These are phyloP conservation scores for Gymnoscelis rufifasciata DNA, from an alignment of 2,888 invertebrate genomes.

Conservation along the genomic window DNA sequence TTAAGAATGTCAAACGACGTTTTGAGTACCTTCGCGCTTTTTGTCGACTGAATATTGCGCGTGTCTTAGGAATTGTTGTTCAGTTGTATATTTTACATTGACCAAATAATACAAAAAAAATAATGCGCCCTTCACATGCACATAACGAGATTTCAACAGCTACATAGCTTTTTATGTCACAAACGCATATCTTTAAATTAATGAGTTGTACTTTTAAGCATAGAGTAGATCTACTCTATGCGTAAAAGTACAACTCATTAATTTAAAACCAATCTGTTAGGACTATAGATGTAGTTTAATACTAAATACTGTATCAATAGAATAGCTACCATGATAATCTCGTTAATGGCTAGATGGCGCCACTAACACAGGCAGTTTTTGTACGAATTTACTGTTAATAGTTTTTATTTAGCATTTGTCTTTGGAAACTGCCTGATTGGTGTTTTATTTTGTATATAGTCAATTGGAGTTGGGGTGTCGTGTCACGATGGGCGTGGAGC, in stretches of 20 bases:
- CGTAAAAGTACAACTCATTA: no score
- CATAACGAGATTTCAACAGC: conserved; percentile 3
- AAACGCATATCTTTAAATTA: no score
- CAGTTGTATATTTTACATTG: conserved; percentile 15
- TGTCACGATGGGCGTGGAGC: conserved; percentile 40
- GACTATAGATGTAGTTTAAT: no score
- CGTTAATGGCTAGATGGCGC: conserved; percentile 1
- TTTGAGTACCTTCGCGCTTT: not conserved
- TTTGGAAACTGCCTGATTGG: conserved; percentile 20
- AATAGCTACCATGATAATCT: not conserved
- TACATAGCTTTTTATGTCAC: no score
- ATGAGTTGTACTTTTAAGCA: no score
- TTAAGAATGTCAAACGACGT: no score
- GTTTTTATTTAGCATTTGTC: conserved; percentile 11
- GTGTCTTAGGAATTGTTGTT: not conserved
- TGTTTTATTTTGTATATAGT: conserved; percentile 5
- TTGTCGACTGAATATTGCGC: conserved; percentile 11
- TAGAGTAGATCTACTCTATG: no score
- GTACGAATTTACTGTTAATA: conserved; percentile 16
- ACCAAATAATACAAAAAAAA: conserved; percentile 10
- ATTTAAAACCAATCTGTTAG: no score
- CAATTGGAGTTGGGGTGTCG: conserved; percentile 32
- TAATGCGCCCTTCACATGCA: not conserved
- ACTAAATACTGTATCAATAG: no score
- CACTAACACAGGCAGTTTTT: conserved; percentile 18